Evolutionary conservation across 2,888 invertebrate genomes (phyloP), one percentile per base, ranked within the genome.

Genomic region (Limulus polyphemus): DNA sequence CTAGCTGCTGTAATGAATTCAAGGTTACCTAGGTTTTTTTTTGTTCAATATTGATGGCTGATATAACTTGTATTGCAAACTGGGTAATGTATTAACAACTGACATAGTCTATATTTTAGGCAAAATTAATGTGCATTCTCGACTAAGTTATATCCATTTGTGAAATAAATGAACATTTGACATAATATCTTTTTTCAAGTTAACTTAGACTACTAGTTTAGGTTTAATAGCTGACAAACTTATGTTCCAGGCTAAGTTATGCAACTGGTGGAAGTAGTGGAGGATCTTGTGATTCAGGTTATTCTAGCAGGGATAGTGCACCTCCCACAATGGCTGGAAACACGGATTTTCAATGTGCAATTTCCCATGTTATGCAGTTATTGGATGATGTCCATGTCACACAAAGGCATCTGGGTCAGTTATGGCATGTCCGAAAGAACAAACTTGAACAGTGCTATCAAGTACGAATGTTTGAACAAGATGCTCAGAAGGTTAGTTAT

Each of bases 381-480:
- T 70, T 79, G 52, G 77, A 79, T 72, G 87, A 90, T 65, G 88
- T 94, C 47, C 88, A 91, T 70, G 85, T 88, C 9, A 88, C 90
- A 0, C 90, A 94, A 73, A 89, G 92, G 74, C 90, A 94, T 74
- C 83, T 97, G 57, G 83, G 91, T 68, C 91, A 92, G 73, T 80
- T 92, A 62, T 98, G 97, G 97, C 91, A 93, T 74, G 88, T 89
- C 72, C 93, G 95, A 75, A 90, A 94, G 75, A 83, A 88, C 73
- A 90, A 94, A 77, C 81, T 98, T 67, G 95, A 97, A 75, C 95
- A 97, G 77, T 94, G 95, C 75, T 91, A 95, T 75, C 95, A 98
- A 76, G 82, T 97, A 71, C 82, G 95, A 58, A 83, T 97, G 56
- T 95, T 97, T 75, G 97, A 98, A 77, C 91, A 93, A 76, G 98